Evolutionary conservation across 2,113 vertebrate species (phyloP).

Genomic region (Cochlearius cochlearius): DNA sequence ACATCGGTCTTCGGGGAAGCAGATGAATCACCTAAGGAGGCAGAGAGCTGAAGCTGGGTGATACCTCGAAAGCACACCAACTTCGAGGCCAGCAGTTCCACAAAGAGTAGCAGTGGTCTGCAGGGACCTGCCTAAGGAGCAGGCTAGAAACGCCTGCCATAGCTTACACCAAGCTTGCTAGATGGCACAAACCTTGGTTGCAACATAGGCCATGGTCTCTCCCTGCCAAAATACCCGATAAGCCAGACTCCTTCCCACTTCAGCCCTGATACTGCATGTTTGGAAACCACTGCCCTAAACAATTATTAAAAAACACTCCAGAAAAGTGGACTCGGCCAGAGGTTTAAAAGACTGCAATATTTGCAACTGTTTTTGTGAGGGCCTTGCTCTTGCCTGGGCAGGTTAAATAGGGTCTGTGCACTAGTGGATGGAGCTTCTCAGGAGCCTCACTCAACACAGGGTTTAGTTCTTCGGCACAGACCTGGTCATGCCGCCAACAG

Average conservation of each 20-base stretch:
- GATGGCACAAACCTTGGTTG: not conserved
- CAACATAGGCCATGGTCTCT: not conserved
- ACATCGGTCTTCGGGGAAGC: not conserved
- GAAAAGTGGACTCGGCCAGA: not conserved
- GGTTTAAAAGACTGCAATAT: not conserved
- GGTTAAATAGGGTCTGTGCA: not conserved
- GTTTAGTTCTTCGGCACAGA: not conserved
- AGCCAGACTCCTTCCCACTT: not conserved
- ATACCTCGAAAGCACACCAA: not conserved
- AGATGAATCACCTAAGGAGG: not conserved
- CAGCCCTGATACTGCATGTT: not conserved
- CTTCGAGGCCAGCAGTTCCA: not conserved
- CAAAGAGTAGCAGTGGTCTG: not conserved
- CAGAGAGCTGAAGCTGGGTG: not conserved
- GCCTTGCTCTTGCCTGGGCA: not conserved
- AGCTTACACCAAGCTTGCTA: not conserved
- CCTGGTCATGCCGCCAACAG: not conserved
- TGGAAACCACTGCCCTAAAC: not conserved
- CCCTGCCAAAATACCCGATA: not conserved
- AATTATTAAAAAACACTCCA: not conserved
- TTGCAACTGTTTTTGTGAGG: not conserved
- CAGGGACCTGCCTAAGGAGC: not conserved
- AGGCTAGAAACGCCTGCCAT: not conserved
- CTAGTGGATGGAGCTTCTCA: not conserved
- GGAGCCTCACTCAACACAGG: not conserved